Conservation (phyloP, 2,888 invertebrate species). For the Strigamia crassipes region DNA sequence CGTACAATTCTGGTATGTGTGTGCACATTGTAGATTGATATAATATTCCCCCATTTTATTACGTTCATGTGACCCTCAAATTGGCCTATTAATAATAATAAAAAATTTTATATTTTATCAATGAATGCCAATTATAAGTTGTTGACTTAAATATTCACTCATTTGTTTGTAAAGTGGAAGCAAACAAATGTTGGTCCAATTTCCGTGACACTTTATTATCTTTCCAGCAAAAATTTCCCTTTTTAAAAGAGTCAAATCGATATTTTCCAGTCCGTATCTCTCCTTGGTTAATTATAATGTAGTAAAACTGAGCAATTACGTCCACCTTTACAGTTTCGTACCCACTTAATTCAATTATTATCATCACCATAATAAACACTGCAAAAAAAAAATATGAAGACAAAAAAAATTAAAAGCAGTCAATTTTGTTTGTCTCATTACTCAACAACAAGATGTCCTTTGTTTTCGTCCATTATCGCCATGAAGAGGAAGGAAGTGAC, state of each 20-base stretch:
- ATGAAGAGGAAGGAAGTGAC: conserved; percentile 34
- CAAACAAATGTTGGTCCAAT: background rate
- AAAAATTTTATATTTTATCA: background rate
- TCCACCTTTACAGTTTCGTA: background rate
- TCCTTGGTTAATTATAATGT: background rate
- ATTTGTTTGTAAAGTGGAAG: background rate
- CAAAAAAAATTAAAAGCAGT: background rate
- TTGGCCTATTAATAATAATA: background rate
- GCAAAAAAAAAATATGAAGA: background rate
- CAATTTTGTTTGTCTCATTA: background rate
- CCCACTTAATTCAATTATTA: background rate
- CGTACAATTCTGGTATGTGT: background rate
- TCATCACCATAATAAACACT: background rate
- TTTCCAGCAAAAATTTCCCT: background rate
- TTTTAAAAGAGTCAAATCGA: background rate
- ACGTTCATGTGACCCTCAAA: background rate
- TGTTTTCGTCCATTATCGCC: conserved; percentile 12
- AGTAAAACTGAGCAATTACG: background rate
- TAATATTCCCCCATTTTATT: background rate
- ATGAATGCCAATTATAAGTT: background rate
- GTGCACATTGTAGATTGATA: background rate
- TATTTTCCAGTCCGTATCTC: background rate
- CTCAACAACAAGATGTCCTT: conserved; percentile 31
- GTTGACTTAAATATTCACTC: background rate
- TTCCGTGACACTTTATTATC: background rate